Evolutionary conservation across 2,113 vertebrate species (phyloP), one percentile per base, ranked within the genome.

Genomic region (Vidua macroura): DNA sequence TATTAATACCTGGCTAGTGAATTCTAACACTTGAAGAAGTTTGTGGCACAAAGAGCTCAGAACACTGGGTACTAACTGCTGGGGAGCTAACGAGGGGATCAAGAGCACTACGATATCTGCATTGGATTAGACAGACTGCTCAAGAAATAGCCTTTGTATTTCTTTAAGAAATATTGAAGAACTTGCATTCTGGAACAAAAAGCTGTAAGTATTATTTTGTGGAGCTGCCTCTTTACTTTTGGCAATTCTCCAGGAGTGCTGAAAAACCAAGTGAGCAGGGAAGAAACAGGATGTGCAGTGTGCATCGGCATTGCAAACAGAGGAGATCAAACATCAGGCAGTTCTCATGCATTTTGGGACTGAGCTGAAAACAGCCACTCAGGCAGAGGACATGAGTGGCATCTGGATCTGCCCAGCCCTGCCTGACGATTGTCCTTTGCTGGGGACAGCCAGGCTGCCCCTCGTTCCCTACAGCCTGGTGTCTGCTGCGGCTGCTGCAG

Each of bases 51-150:
- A 79, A 44, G 14, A 60, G 43, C 33, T 70, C 24, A 24, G 53
- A 69, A 22, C 20, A 21, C n/a, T 28, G 37, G 1, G 1, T 30
- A 31, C 39, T 79, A 73, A 81, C 58, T 69, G 43, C 58, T 48
- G 22, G 30, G 78, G 52, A 48, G 35, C 35, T 74, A 70, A 70
- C 0, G 0, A 58, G 51, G 27, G 41, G n/a, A 44, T 22, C 0
- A 5, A 10, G 64, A 56, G 39, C 43, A 9, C 41, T 2, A 4
- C 1, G 1, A 11, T 24, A 13, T 13, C 11, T 52, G 43, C 76
- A 44, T 9, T 52, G 44, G 39, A 35, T 88, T 83, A 80, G 46
- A 56, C 10, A 41, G 23, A 15, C 51, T 58, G 33, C 55, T 70
- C 43, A 66, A 62, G 46, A 81, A 73, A 69, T 25, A 27, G 2